Conservation (phyloP, 2,113 vertebrate genomes). For the Cynoglossus semilaevis region DNA sequence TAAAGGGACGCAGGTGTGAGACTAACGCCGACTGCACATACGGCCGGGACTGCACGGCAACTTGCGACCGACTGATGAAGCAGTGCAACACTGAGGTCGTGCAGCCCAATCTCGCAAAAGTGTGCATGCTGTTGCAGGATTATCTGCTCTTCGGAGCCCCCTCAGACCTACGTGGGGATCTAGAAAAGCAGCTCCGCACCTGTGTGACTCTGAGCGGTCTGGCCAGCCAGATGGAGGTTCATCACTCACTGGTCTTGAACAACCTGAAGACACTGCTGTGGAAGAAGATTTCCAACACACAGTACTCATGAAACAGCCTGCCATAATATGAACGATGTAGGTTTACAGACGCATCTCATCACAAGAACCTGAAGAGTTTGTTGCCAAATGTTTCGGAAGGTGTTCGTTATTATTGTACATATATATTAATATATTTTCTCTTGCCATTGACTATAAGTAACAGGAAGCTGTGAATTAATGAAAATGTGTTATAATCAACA, state of each 20-base stretch:
- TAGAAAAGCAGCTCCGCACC: conserved; percentile 89
- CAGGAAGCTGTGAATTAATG: conserved; percentile 49
- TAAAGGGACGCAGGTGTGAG: conserved; percentile 88
- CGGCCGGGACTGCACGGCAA: conserved; percentile 85
- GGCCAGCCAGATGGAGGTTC: conserved; percentile 96
- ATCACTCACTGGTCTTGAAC: conserved; percentile 93
- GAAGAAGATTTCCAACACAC: conserved; percentile 94
- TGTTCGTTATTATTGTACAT: conserved; percentile 8
- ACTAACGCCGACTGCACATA: conserved; percentile 91
- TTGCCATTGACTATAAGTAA: conserved; percentile 37
- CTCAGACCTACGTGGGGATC: conserved; percentile 78
- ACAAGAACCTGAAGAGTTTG: not conserved
- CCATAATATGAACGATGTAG: not conserved
- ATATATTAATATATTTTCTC: conserved; percentile 11
- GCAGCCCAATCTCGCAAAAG: conserved; percentile 95
- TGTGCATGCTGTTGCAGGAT: conserved; percentile 86
- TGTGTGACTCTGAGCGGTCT: conserved; percentile 92
- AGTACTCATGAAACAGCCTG: conserved; percentile 82
- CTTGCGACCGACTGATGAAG: conserved; percentile 88
- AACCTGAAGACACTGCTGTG: conserved; percentile 95
- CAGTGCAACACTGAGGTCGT: conserved; percentile 91
- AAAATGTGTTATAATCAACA: conserved; percentile 13
- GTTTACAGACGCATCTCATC: not conserved
- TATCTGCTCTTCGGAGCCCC: conserved; percentile 89
- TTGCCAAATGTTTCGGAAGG: conserved; percentile 16